Evolutionary conservation across 2,113 vertebrate species (phyloP), one percentile per base, ranked within the genome.

Genomic region (Scopus umbretta): DNA sequence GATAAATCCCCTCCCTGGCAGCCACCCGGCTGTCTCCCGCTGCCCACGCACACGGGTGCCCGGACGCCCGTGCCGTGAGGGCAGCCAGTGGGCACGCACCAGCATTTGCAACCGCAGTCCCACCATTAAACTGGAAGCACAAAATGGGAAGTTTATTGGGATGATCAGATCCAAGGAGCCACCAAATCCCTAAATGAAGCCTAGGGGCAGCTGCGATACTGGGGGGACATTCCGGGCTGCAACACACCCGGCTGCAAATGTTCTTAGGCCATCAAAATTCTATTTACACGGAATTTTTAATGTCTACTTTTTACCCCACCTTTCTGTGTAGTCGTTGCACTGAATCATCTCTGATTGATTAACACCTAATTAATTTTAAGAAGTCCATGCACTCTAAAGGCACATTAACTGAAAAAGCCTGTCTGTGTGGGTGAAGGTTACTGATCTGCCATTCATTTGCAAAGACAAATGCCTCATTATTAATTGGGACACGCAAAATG

Each of bases 31-130:
- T 3, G 19, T 0, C 47, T 10, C 26, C 53, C 8, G 1, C 47
- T 16, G 52, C 22, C 59, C 59, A 8, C 7, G 2, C 58, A 30
- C 20, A 6, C 4, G 6, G 25, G 18, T 11, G 49, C 80, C 25
- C 3, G 2, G 4, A 11, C 3, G 2, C 30, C 38, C 16, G 4
- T 11, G 34, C 56, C 72, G 3, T 0, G 4, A 34, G 30, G 30
- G 79, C 78, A 38, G 30, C 72, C 53, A 5, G 47, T 1, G 0
- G n/a, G 10, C 38, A 14, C 2, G 1, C 61, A 3, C 58, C 17
- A 11, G 34, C 16, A 1, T 20, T 3, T 20, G 42, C 17, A 20
- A 4, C 49, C 1, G 1, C 22, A 11, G 50, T 4, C 75, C 43
- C 4, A 1, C 7, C 15, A 2, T 10, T 16, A 6, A 32, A 23